phyloP scores from a whole-genome alignment of 92 coral and sea anemone genomes.

The Porites cylindrica region DNA sequence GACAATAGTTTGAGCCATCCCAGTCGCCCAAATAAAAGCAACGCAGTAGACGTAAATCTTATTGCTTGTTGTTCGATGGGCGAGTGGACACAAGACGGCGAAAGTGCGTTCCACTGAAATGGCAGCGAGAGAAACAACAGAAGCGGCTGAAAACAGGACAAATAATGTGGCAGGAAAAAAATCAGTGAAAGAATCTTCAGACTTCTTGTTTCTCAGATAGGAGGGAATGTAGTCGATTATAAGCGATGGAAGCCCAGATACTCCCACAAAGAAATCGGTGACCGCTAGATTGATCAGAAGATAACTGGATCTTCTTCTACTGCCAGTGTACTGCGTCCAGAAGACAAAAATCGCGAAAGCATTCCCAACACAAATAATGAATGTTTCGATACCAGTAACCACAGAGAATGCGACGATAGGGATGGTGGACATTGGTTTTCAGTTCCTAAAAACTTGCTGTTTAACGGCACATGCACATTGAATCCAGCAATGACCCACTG shows the following conservation, averaged over 20 bases:
- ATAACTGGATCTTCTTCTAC: neutral
- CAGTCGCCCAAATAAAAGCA: neutral
- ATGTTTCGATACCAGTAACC: neutral
- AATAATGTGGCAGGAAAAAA: neutral
- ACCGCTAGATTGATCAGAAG: neutral
- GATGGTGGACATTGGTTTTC: no score
- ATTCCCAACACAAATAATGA: neutral
- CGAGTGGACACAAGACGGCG: neutral
- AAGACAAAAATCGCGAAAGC: neutral
- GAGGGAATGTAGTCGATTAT: no score
- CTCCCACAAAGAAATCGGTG: neutral
- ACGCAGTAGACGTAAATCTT: neutral
- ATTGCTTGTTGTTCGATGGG: neutral
- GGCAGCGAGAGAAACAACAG: neutral
- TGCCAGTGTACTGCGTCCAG: neutral
- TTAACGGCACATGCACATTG: no score
- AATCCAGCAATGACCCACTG: no score
- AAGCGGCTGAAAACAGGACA: neutral
- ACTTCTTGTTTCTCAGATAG: neutral
- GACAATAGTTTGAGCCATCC: neutral
- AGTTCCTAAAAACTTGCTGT: no score
- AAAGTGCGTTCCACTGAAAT: neutral
- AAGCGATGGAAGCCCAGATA: neutral
- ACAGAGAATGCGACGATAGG: no score
- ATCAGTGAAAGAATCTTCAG: neutral